These are phyloP conservation scores for Euglossa dilemma DNA, from an alignment of 1,140 invertebrate species.

Conservation along the genomic window DNA sequence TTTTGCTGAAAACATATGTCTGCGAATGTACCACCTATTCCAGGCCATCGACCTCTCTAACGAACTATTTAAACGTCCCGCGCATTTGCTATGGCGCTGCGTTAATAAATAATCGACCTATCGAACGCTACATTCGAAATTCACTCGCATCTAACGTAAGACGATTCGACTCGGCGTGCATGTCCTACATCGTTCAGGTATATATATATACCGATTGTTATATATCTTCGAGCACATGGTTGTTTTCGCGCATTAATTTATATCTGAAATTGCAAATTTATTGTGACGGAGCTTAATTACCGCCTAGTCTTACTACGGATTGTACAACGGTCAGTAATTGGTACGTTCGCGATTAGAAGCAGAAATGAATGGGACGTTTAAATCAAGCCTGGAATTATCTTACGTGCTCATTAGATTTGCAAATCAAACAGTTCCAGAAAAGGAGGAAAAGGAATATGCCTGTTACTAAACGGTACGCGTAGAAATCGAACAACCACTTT, in stretches of 20 bases:
- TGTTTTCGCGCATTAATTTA: neutral
- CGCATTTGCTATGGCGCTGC: neutral
- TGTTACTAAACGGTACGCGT: neutral
- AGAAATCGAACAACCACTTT: neutral
- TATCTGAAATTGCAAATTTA: slow-evolving; percentile 7
- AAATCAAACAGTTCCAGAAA: neutral
- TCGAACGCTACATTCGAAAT: neutral
- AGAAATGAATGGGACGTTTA: neutral
- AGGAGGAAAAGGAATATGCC: slow-evolving; percentile 20
- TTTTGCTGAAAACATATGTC: slow-evolving; percentile 62
- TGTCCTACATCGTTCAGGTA: too few relatives aligned
- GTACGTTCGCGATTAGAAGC: neutral
- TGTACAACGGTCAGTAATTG: slow-evolving; percentile 28
- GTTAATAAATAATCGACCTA: neutral
- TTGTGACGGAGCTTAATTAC: neutral
- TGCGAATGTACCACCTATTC: slow-evolving; percentile 9
- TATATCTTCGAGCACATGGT: neutral
- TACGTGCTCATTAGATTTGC: slow-evolving; percentile 29
- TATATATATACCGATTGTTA: neutral
- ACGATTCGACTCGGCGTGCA: neutral
- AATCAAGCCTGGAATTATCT: too few relatives aligned
- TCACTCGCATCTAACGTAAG: neutral
- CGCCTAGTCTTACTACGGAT: neutral
- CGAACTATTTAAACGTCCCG: slow-evolving; percentile 26
- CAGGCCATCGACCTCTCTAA: slow-evolving; percentile 25